Percentiles rank a stretch among this genome's conserved stretches.
Conservation (phyloP, 2,797 vertebrate species). For the Cuniculus paca region DNA sequence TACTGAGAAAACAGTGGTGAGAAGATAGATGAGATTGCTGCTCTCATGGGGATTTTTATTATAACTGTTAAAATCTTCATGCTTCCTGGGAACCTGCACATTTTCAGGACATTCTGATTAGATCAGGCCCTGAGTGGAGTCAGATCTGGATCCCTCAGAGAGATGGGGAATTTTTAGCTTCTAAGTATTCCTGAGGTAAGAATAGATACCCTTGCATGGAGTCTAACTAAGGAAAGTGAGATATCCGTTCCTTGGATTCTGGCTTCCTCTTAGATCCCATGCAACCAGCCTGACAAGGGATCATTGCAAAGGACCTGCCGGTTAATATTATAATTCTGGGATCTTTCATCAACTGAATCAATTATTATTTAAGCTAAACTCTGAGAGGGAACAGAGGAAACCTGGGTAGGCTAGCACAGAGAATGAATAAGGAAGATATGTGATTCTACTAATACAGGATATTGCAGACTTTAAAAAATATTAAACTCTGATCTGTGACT, state of each 20-base stretch:
- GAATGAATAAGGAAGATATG: not conserved
- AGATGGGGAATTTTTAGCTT: not conserved
- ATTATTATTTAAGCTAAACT: not conserved
- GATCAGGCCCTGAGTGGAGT: not conserved
- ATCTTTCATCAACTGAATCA: not conserved
- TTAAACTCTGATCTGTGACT: slow-evolving; percentile 11
- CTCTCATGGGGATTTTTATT: not conserved
- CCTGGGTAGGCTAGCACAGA: not conserved
- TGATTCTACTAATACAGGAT: slow-evolving; percentile 20
- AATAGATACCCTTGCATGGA: not conserved
- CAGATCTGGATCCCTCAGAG: not conserved
- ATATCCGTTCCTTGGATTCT: not conserved
- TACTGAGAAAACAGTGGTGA: not conserved
- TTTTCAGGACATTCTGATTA: not conserved
- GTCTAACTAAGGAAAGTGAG: not conserved
- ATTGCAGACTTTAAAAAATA: slow-evolving; percentile 37
- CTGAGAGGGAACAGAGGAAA: not conserved
- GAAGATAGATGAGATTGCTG: not conserved
- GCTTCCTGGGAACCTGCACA: not conserved
- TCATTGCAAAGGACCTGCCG: not conserved
- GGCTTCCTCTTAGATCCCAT: not conserved
- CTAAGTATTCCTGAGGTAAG: not conserved
- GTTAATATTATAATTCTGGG: not conserved
- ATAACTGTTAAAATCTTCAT: not conserved
- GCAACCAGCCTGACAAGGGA: not conserved